A percentile compares a stretch with the other conserved stretches of the same genome.
Evolutionary conservation across 2,113 vertebrate genomes (phyloP).

Genomic region (Eulemur macaco): DNA sequence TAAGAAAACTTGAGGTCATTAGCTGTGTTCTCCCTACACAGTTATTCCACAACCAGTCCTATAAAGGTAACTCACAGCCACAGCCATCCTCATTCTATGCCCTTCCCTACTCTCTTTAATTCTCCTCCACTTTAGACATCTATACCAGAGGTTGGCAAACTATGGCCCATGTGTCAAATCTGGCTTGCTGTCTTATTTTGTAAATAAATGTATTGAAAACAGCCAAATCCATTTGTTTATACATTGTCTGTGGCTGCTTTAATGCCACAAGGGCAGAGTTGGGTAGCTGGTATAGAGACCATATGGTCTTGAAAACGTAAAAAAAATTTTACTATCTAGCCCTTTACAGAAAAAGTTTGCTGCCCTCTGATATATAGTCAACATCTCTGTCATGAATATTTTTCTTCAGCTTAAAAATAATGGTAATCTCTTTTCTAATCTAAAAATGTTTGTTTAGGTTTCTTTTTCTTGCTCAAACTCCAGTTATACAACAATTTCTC

Average conservation of each 20-base stretch:
- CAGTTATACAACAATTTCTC: background rate
- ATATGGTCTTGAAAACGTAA: background rate
- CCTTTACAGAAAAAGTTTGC: background rate
- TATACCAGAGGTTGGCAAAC: background rate
- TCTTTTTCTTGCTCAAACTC: background rate
- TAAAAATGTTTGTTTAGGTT: background rate
- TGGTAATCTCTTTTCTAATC: background rate
- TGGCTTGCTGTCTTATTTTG: background rate
- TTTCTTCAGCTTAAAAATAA: constrained; percentile 12
- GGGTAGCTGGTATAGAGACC: background rate
- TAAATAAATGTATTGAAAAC: background rate
- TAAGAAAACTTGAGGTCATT: background rate
- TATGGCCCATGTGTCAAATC: background rate
- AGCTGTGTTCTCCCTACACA: background rate
- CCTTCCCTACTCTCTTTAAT: background rate
- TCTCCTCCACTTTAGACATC: background rate
- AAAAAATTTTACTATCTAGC: background rate
- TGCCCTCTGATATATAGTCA: background rate
- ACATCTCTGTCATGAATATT: background rate
- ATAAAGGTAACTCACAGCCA: background rate
- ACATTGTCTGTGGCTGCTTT: background rate
- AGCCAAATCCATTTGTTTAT: background rate
- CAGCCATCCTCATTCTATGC: background rate
- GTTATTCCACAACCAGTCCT: background rate
- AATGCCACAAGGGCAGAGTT: background rate